Conservation (phyloP, 2,888 invertebrate genomes). For the Drosophila incognita region DNA sequence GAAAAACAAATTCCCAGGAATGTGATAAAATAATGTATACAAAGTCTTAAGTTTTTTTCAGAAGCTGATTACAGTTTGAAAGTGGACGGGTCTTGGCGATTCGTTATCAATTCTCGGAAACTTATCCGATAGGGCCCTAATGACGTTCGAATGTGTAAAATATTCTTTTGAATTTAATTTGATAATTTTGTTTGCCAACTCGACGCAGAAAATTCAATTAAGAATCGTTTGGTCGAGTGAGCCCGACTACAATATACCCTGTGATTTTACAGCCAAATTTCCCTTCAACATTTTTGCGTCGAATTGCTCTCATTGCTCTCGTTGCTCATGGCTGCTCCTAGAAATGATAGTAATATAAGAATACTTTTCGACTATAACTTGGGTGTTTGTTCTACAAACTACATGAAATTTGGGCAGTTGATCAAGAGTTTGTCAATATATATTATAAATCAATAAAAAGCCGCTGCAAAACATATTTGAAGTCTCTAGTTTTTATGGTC, state of each 20-base stretch:
- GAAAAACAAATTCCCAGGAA: too few relatives aligned
- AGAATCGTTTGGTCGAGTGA: not conserved
- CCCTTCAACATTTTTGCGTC: not conserved
- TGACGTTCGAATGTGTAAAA: not conserved
- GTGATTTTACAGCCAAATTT: not conserved
- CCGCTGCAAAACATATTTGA: not conserved
- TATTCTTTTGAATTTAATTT: not conserved
- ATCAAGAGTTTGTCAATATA: not conserved
- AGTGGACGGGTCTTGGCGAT: not conserved
- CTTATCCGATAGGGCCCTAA: not conserved
- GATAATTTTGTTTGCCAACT: not conserved
- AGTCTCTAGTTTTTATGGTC: not conserved
- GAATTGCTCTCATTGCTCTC: not conserved
- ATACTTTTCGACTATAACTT: not conserved
- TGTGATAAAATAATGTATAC: not conserved
- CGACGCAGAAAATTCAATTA: not conserved
- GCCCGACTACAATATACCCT: not conserved
- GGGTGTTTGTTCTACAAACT: not conserved
- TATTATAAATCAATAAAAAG: not conserved
- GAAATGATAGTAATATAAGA: not conserved
- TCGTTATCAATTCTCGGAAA: slow-evolving; percentile 39
- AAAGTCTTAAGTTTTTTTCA: not conserved
- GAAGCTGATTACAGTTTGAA: slow-evolving; percentile 19
- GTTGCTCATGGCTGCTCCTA: not conserved
- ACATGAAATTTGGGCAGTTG: not conserved